A percentile compares a stretch with the other conserved stretches of the same genome.
phyloP scores from a whole-genome alignment of 2,797 vertebrate species.

The Pantherophis vulpinus region DNA sequence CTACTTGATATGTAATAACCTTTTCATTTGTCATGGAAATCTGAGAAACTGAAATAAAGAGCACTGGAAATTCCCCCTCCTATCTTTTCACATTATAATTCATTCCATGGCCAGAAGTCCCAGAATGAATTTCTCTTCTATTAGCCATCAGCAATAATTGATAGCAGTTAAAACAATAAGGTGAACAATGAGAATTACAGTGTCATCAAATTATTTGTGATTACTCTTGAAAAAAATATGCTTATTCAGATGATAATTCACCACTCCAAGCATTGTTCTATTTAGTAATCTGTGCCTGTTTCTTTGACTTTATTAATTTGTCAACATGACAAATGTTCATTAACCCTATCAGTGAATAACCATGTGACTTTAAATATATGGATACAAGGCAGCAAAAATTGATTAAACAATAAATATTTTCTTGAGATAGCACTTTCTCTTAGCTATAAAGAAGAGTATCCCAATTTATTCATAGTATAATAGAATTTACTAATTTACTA shows the following conservation, averaged over 20 bases:
- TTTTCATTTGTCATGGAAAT: constrained; percentile 73
- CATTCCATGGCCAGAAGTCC: constrained; percentile 63
- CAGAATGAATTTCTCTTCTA: constrained; percentile 66
- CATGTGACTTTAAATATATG: constrained; percentile 61
- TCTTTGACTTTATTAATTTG: constrained; percentile 53
- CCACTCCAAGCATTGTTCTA: constrained; percentile 55
- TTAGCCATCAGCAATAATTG: constrained; percentile 68
- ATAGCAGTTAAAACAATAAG: constrained; percentile 57
- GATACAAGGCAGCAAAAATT: constrained; percentile 44
- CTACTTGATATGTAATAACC: constrained; percentile 71
- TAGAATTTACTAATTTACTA: not conserved
- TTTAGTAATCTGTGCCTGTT: constrained; percentile 56
- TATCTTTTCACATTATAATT: constrained; percentile 63
- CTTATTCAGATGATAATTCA: constrained; percentile 63
- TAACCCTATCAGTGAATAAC: constrained; percentile 60
- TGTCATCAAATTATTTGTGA: constrained; percentile 73
- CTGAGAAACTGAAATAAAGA: constrained; percentile 64
- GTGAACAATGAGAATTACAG: constrained; percentile 68
- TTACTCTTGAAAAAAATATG: constrained; percentile 59
- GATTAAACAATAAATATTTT: constrained; percentile 54
- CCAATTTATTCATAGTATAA: not conserved
- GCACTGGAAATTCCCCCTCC: constrained; percentile 64
- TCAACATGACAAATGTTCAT: constrained; percentile 59
- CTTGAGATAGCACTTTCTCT: not conserved
- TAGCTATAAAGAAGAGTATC: not conserved